Evolutionary conservation across 2,797 vertebrate genomes (phyloP), one percentile per base, ranked within the genome.

Genomic region (Denticeps clupeoides): DNA sequence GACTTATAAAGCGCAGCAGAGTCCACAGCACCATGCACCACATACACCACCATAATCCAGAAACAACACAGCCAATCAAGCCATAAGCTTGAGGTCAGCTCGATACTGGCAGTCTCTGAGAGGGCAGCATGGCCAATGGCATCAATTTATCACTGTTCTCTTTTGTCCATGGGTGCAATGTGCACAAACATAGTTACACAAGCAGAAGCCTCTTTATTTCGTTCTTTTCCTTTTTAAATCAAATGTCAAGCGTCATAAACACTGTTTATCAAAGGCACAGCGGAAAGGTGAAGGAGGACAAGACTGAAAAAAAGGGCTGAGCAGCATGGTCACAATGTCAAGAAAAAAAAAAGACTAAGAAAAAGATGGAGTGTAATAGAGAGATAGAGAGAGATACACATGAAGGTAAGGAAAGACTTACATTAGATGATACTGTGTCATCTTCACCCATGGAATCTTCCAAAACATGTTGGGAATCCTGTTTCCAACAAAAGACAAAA

Each of bases 361-460:
- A 2, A 12, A 45, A 22, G 9, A 5, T 28, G 8, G 9, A 31
- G 9, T 31, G 26, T 29, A 13, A 45, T 13, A 45, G 26, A 31
- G 13, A 19, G 27, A 38, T 26, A 33, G 26, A 47, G 27, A 35
- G 28, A 8, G 32, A 21, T 7, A 12, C 24, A 12, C 16, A 27
- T 9, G 26, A 4, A 1, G 56, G 38, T 15, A 40, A 10, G 32
- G 4, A 12, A 26, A 49, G 27, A 71, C 80, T 82, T 60, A 83
- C 82, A 2, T 56, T 58, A 64, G 67, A 73, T 23, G 60, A 21
- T 49, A 73, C 51, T 2, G 65, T 62, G 42, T 85, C 82, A 33
- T 83, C 81, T 0, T 85, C 82, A 19, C 72, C 76, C 28, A 66
- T 53, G 0, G 65, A 74, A 60, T 85, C 81, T 42, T 82, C 81